Evolutionary conservation across 2,888 invertebrate species (phyloP).

Genomic region (Xanthia icteritia): DNA sequence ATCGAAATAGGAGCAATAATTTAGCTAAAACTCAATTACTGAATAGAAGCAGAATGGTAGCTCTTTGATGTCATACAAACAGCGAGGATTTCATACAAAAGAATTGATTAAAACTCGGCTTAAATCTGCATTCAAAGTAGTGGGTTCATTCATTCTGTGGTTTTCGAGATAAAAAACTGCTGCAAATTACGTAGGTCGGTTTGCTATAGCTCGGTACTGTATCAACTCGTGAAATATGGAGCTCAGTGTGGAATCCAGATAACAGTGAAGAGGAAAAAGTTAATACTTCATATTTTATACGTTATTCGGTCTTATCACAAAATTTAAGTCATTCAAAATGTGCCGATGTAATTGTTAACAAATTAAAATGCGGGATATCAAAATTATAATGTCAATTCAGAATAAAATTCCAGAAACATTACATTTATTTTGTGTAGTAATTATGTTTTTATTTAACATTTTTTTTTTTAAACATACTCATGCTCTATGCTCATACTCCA

Average conservation of each 20-base stretch:
- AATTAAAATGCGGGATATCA: not conserved
- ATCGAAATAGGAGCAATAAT: not conserved
- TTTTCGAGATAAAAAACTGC: constrained; percentile 41
- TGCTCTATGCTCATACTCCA: not conserved
- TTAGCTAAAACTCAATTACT: constrained; percentile 24
- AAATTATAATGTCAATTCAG: not conserved
- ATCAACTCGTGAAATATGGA: constrained; percentile 36
- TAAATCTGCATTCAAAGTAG: constrained; percentile 41
- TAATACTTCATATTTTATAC: not conserved
- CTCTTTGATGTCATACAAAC: constrained; percentile 30
- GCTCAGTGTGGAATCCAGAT: constrained; percentile 19
- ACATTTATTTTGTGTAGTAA: not conserved
- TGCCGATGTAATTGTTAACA: not conserved
- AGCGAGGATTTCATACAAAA: constrained; percentile 39
- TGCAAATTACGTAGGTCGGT: constrained; percentile 30
- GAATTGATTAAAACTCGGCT: constrained; percentile 53
- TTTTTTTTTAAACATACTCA: too few relatives aligned
- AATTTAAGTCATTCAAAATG: not conserved
- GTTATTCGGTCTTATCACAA: not conserved
- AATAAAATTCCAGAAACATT: not conserved
- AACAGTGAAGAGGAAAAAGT: constrained; percentile 6
- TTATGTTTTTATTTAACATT: not conserved
- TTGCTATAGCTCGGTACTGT: constrained; percentile 6
- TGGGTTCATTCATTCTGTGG: constrained; percentile 42
- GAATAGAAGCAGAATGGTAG: constrained; percentile 6